phyloP scores from a whole-genome alignment of 2,888 invertebrate species.

The Automeris io region DNA sequence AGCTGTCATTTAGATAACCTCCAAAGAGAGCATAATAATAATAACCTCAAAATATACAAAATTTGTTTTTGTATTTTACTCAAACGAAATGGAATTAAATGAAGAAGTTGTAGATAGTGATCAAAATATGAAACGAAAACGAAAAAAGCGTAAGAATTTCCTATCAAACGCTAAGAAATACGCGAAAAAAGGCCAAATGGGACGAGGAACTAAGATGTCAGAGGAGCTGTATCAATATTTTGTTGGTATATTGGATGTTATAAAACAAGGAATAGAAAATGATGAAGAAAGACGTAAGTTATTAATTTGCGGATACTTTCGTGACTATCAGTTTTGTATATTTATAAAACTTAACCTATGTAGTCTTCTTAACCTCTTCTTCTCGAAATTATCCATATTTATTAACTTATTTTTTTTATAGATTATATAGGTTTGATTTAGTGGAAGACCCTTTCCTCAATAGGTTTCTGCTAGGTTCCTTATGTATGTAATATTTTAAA shows the following conservation, averaged over 20 bases:
- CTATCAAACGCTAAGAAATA: constrained; percentile 85
- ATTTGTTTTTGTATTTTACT: too few relatives aligned
- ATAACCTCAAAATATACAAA: too few relatives aligned
- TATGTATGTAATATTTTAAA: too few relatives aligned
- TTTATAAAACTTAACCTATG: background rate
- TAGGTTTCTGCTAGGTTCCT: too few relatives aligned
- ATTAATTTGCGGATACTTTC: constrained; percentile 1
- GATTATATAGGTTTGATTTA: too few relatives aligned
- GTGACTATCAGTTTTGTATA: background rate
- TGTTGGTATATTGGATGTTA: constrained; percentile 83
- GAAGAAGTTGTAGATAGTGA: constrained; percentile 34
- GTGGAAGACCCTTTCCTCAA: too few relatives aligned
- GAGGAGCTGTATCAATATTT: constrained; percentile 87
- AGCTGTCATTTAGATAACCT: too few relatives aligned
- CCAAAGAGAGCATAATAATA: too few relatives aligned
- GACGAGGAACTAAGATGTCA: constrained; percentile 82
- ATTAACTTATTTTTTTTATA: too few relatives aligned
- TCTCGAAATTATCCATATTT: too few relatives aligned
- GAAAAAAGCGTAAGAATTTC: constrained; percentile 81
- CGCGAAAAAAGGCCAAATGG: constrained; percentile 83
- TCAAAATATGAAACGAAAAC: constrained; percentile 59
- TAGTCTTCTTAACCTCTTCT: too few relatives aligned
- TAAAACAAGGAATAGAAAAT: constrained; percentile 81
- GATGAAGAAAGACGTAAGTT: constrained; percentile 83
- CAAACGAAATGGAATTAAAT: constrained; percentile 47